A percentile compares a stretch with the other conserved stretches of the same genome.
Evolutionary conservation across 2,113 vertebrate species (phyloP).

Genomic region (Tragelaphus buxtoni): DNA sequence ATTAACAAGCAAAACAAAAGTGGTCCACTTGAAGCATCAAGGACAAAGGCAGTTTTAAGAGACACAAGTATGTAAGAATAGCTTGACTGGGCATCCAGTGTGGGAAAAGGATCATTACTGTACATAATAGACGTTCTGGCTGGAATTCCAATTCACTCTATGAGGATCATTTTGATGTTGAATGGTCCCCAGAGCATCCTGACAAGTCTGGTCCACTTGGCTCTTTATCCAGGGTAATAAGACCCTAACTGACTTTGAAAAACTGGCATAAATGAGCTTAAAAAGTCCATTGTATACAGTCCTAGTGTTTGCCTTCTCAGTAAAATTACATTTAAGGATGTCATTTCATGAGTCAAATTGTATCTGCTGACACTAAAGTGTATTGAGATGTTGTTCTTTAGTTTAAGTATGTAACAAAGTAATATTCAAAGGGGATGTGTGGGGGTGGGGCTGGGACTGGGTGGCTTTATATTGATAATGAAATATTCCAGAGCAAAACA

Average conservation of each 20-base stretch:
- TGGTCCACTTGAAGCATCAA: slow-evolving; percentile 24
- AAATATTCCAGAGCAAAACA: slow-evolving; percentile 57
- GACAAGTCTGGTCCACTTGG: slow-evolving; percentile 68
- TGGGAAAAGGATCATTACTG: slow-evolving; percentile 56
- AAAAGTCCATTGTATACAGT: slow-evolving; percentile 66
- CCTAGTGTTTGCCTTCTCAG: slow-evolving; percentile 68
- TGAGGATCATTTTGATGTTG: slow-evolving; percentile 68
- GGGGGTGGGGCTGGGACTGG: slow-evolving; percentile 48
- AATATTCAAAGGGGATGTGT: slow-evolving; percentile 66
- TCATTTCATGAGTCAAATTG: slow-evolving; percentile 72
- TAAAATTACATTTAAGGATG: slow-evolving; percentile 67
- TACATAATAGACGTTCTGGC: slow-evolving; percentile 63
- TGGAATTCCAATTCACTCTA: slow-evolving; percentile 67
- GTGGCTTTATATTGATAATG: slow-evolving; percentile 68
- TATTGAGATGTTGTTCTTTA: slow-evolving; percentile 73
- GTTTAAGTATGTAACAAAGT: slow-evolving; percentile 72
- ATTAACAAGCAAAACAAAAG: slow-evolving; percentile 24
- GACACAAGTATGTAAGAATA: slow-evolving; percentile 24
- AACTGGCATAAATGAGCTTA: slow-evolving; percentile 64
- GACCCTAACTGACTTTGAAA: slow-evolving; percentile 57
- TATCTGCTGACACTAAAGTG: slow-evolving; percentile 71
- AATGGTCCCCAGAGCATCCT: slow-evolving; percentile 51
- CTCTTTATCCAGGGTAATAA: slow-evolving; percentile 57
- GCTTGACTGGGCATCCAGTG: background rate
- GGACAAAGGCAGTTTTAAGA: slow-evolving; percentile 17